These are phyloP conservation scores for Poecilia wingei DNA, from an alignment of 2,797 vertebrate genomes.

Conservation along the genomic window DNA sequence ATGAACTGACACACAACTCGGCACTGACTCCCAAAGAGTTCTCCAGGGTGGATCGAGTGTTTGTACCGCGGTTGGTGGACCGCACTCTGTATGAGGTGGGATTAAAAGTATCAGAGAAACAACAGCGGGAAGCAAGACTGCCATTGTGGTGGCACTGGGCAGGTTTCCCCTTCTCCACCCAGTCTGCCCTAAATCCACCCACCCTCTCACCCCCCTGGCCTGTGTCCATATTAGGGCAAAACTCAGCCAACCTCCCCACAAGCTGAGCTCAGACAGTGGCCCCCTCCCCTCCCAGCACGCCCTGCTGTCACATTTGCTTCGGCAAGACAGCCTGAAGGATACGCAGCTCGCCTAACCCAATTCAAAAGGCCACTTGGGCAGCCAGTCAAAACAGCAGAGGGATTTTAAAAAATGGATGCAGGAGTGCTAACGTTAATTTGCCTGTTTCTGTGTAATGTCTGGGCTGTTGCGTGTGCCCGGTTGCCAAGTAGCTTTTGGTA, in stretches of 20 bases:
- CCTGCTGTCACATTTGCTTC: slow-evolving; percentile 73
- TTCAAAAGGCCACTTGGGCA: slow-evolving; percentile 59
- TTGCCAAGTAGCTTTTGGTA: neutral
- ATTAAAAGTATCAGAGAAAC: slow-evolving; percentile 35
- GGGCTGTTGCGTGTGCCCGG: neutral
- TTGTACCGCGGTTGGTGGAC: slow-evolving; percentile 6
- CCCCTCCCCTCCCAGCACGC: slow-evolving; percentile 43
- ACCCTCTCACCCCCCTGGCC: slow-evolving; percentile 29
- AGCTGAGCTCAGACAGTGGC: slow-evolving; percentile 41
- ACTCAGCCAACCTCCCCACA: slow-evolving; percentile 68
- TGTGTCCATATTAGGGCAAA: slow-evolving; percentile 77
- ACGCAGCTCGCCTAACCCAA: slow-evolving; percentile 66
- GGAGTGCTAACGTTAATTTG: slow-evolving; percentile 13
- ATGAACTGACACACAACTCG: slow-evolving; percentile 13
- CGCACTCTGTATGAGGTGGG: slow-evolving; percentile 36
- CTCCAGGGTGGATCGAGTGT: slow-evolving; percentile 11
- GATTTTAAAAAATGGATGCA: slow-evolving; percentile 59
- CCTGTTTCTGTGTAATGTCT: slow-evolving; percentile 27
- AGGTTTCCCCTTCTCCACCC: slow-evolving; percentile 55
- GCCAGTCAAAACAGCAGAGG: slow-evolving; percentile 56
- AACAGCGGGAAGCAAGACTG: slow-evolving; percentile 53
- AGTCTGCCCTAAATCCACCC: slow-evolving; percentile 43
- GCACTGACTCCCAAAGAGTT: slow-evolving; percentile 24
- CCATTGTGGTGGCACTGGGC: slow-evolving; percentile 65
- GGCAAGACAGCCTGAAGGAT: slow-evolving; percentile 64